Conservation (phyloP, 1,140 invertebrate species). For the Diprion similis region DNA sequence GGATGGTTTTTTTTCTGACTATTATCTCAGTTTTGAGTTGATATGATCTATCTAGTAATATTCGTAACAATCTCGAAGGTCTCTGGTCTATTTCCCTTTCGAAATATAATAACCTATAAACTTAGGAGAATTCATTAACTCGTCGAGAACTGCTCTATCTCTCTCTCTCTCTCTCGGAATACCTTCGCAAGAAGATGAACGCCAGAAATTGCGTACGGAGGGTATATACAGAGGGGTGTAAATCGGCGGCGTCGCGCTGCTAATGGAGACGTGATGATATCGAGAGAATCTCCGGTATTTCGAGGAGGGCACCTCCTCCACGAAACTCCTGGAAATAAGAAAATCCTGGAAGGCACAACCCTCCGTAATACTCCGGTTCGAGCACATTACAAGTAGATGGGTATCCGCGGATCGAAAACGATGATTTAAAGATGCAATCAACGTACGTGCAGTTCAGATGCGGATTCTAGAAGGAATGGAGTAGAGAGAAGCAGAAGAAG, state of each 20-base stretch:
- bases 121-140: background rate
- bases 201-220: background rate
- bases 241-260: background rate
- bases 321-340: background rate
- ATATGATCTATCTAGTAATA: too few species aligned
- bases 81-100: background rate
- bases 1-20: too few species aligned
- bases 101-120: background rate
- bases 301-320: background rate
- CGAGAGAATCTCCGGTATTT: background rate
- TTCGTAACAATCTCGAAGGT: background rate
- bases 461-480: too few species aligned
- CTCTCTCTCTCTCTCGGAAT: too few species aligned
- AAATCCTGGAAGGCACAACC: background rate
- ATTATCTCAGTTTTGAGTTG: too few species aligned
- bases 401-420: background rate
- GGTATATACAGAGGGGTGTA: background rate
- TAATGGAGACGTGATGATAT: constrained; percentile 7
- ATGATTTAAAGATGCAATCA: too few species aligned
- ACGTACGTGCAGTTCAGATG: too few species aligned
- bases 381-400: background rate
- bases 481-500: too few species aligned
- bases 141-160: background rate
- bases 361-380: background rate
- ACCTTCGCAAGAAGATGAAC: constrained; percentile 5